Conservation (phyloP, 2,888 invertebrate genomes). For the Nymphalis polychloros region DNA sequence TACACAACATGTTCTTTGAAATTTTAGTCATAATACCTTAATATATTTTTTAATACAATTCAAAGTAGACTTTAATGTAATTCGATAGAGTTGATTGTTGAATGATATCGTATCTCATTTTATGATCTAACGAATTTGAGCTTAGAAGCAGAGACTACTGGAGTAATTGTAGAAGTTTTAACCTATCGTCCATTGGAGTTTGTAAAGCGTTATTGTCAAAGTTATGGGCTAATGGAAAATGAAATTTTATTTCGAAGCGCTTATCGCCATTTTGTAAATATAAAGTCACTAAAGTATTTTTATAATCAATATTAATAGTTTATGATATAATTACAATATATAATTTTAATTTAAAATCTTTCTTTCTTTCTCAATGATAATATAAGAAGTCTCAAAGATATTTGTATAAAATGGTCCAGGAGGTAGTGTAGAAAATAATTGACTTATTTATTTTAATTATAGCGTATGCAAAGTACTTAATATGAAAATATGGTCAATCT, state of each 20-base stretch:
- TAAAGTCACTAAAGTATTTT: no score
- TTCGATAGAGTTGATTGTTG: conserved; percentile 19
- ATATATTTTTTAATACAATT: neutral
- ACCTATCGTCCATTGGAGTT: conserved; percentile 28
- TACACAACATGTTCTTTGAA: conserved; percentile 36
- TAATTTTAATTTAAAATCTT: no score
- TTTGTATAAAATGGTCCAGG: no score
- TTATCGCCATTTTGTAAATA: no score
- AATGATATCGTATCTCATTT: neutral
- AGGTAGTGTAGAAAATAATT: no score
- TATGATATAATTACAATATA: no score
- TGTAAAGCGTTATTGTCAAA: conserved; percentile 16
- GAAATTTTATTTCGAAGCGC: neutral
- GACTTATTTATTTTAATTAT: no score
- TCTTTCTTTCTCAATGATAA: no score
- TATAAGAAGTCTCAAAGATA: no score
- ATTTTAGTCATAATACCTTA: conserved; percentile 19
- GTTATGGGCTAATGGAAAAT: conserved; percentile 4
- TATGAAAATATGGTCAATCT: no score
- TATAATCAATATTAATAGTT: no score
- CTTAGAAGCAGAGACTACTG: conserved; percentile 13
- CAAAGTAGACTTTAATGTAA: conserved; percentile 24
- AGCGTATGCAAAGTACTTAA: no score
- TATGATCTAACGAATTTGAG: neutral
- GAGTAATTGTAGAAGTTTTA: conserved; percentile 33